These are phyloP conservation scores for Mesoligia furuncula DNA, from an alignment of 2,888 invertebrate species.

Conservation along the genomic window DNA sequence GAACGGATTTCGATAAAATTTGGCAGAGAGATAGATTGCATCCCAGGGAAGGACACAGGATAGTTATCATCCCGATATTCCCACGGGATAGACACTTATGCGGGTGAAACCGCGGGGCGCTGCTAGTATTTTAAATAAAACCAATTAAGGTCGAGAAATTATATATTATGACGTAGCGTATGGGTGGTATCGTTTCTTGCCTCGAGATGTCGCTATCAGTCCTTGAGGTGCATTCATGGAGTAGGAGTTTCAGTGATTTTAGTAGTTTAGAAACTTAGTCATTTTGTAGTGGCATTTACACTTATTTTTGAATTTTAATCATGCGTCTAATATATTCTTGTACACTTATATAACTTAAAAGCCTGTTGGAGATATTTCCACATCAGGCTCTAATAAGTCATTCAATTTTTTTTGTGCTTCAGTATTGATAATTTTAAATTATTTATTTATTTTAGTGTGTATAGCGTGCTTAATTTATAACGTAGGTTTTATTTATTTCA, in stretches of 20 bases:
- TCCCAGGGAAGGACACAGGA: no score
- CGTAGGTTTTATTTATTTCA: neutral
- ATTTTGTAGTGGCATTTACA: conserved; percentile 15
- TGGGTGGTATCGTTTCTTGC: no score
- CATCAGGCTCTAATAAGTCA: neutral
- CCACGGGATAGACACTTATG: no score
- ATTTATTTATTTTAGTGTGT: neutral
- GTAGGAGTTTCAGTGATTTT: neutral
- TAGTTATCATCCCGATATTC: no score
- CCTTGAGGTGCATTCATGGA: no score
- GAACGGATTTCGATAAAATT: no score
- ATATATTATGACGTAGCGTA: no score
- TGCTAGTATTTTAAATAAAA: no score
- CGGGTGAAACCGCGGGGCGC: no score
- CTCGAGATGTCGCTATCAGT: no score
- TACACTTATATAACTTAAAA: conserved; percentile 2
- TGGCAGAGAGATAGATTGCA: no score
- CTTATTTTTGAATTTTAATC: neutral
- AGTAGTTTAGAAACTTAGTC: neutral
- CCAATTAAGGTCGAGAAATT: no score
- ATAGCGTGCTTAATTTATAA: neutral
- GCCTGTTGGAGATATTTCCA: conserved; percentile 9
- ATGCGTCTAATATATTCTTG: conserved; percentile 34
- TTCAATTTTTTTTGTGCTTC: neutral
- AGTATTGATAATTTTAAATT: neutral